Base-by-base conservation (phyloP, 30 jellyfish, hydroid and myxozoan species). In the Morbakka virulenta region DNA sequence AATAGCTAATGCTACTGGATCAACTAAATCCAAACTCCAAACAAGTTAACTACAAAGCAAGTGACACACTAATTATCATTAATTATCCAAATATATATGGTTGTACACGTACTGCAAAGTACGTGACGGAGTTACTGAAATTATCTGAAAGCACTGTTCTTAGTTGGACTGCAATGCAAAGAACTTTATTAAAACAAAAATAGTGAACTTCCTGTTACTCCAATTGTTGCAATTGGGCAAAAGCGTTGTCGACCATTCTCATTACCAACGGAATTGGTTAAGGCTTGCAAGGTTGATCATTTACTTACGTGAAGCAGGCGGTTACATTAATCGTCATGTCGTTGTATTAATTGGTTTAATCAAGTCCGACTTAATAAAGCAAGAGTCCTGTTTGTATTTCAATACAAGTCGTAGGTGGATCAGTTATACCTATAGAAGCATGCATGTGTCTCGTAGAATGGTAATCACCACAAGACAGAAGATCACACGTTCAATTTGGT, bases 401-500 rank as follows among this genome's bases (percentile, higher is more conserved):
- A 61, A 61, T 61, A 13, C 21, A 61, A 61, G 9, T 6, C 26
- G 24, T 61, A 26, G 72, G 24, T 61, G 72, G 72, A 61, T 21
- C 12, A 61, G 21, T 24, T 61, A 61, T 61, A 9, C 41, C 47
- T 11, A 21, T 61, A 61, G 21, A 26, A 11, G 28, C 21, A 61
- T 61, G 72, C 28, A 61, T 61, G 21, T 61, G 72, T 6, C 72
- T 61, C 72, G 24, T 4, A 61, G 72, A 61, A 21, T 61, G 41
- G 72, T 61, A n/a, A 67, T 24, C 33, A 67, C 79, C 23, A n/a
- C 71, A 0, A 67, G 79, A 30, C 23, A 0, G 29, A 67, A 67
- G 12, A 29, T 67, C 13, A 67, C 71, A 27, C 79, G 24, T 67
- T 24, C 79, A 67, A 0, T 61, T 22, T 61, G n/a, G 72, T 12